phyloP scores from a whole-genome alignment of 2,113 vertebrate species.

The Numenius arquata region DNA sequence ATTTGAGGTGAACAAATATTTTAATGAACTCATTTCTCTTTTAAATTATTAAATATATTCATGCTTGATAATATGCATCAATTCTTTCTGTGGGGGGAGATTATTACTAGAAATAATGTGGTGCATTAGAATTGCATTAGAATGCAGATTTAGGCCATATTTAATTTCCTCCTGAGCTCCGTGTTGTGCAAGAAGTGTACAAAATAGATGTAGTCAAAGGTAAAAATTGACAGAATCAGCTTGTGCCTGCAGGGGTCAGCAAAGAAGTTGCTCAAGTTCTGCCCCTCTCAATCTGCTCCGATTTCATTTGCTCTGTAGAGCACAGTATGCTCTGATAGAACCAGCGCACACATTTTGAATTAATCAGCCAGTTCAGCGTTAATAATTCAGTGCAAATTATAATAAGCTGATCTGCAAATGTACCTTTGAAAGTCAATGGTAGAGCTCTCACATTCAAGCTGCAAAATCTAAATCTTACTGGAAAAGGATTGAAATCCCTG shows the following conservation, averaged over 20 bases:
- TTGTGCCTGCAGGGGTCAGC: constrained; percentile 44
- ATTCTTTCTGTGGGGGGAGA: not conserved
- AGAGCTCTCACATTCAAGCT: not conserved
- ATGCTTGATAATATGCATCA: constrained; percentile 4
- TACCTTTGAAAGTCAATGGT: not conserved
- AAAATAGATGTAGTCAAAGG: not conserved
- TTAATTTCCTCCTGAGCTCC: constrained; percentile 1
- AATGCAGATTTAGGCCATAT: constrained; percentile 28
- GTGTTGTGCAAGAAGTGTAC: not conserved
- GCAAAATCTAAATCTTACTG: not conserved
- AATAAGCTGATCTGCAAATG: not conserved
- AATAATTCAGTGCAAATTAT: constrained; percentile 46
- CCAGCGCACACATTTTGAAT: not conserved
- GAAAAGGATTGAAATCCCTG: not conserved
- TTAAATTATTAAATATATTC: constrained; percentile 38
- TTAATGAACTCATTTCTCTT: constrained; percentile 35
- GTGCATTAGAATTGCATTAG: constrained; percentile 37
- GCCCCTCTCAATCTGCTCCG: not conserved
- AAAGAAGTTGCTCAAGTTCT: not conserved
- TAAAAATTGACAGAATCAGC: not conserved
- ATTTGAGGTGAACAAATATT: not conserved
- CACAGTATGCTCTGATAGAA: not conserved
- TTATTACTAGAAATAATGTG: constrained; percentile 13
- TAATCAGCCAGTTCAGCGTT: not conserved
- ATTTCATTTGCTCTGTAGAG: not conserved